These are phyloP conservation scores for Lysiphlebus fabarum DNA, from an alignment of 1,140 invertebrate species.

Conservation along the genomic window DNA sequence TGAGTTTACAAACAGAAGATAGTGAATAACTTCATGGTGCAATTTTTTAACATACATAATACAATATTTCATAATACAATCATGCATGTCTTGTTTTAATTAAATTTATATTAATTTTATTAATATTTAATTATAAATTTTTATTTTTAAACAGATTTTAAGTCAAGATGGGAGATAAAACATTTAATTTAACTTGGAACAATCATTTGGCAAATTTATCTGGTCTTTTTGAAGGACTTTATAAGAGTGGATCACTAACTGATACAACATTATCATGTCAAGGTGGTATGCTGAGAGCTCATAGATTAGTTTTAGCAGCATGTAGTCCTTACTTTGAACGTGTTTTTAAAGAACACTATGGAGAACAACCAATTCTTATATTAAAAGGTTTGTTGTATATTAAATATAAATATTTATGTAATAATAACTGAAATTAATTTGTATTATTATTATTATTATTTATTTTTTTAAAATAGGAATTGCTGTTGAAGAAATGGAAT, in stretches of 20 bases:
- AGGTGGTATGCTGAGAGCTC: constrained; percentile 64
- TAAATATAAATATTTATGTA: background rate
- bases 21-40: no score
- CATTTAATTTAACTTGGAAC: constrained; percentile 72
- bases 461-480: constrained; percentile 54
- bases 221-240: constrained; percentile 67
- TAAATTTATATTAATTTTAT: no score
- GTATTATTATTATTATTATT: no score
- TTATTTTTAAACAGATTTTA: background rate
- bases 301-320: constrained; percentile 69
- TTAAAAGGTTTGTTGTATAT: constrained; percentile 56
- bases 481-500: constrained; percentile 66
- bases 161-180: constrained; percentile 58
- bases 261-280: constrained; percentile 67
- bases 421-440: no score
- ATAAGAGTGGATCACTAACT: constrained; percentile 66
- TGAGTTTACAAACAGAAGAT: constrained; percentile 25
- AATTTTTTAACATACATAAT: no score
- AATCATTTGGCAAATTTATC: constrained; percentile 72
- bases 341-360: constrained; percentile 66
- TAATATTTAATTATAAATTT: background rate
- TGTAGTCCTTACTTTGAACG: constrained; percentile 73
- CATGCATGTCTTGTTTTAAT: no score
- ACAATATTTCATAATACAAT: no score
- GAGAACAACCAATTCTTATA: constrained; percentile 71